Conservation (phyloP, 2,888 invertebrate genomes). For the Monochamus alternatus region DNA sequence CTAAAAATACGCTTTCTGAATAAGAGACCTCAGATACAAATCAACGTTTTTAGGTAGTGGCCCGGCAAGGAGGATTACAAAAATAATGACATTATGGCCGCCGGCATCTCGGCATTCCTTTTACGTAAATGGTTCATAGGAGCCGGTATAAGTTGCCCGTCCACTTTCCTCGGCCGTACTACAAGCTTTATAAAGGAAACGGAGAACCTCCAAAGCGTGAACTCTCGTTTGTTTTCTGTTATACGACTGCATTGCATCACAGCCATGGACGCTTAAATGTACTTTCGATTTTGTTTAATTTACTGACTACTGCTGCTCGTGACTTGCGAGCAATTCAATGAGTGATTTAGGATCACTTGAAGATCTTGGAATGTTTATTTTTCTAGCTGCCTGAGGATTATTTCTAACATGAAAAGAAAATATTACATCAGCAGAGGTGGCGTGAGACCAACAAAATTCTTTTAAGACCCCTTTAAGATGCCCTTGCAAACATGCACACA, state of each 20-base stretch:
- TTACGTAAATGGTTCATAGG: slow-evolving; percentile 47
- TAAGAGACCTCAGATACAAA: slow-evolving; percentile 8
- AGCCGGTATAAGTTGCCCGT: slow-evolving; percentile 21
- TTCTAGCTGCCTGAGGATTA: too few relatives aligned
- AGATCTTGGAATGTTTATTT: too few relatives aligned
- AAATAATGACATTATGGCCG: slow-evolving; percentile 16
- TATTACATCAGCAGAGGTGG: too few relatives aligned
- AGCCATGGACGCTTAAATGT: slow-evolving; percentile 19
- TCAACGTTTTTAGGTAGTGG: neutral
- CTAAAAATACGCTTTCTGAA: neutral
- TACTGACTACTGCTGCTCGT: slow-evolving; percentile 1
- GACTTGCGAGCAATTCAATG: neutral
- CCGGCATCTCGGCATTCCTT: slow-evolving; percentile 47
- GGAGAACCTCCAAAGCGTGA: slow-evolving; percentile 23
- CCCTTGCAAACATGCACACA: too few relatives aligned
- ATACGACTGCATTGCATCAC: slow-evolving; percentile 25
- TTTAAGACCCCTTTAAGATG: too few relatives aligned
- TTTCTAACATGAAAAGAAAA: too few relatives aligned
- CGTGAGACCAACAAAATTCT: too few relatives aligned
- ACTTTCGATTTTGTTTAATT: slow-evolving; percentile 31
- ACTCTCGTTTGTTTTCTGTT: slow-evolving; percentile 23
- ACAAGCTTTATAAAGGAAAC: slow-evolving; percentile 11
- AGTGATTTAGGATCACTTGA: neutral
- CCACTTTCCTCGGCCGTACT: slow-evolving; percentile 24
- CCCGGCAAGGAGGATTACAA: slow-evolving; percentile 24